Percentiles rank a stretch among this genome's conserved stretches.
Conservation (phyloP, 2,888 invertebrate genomes). For the Heliconius ismenius region DNA sequence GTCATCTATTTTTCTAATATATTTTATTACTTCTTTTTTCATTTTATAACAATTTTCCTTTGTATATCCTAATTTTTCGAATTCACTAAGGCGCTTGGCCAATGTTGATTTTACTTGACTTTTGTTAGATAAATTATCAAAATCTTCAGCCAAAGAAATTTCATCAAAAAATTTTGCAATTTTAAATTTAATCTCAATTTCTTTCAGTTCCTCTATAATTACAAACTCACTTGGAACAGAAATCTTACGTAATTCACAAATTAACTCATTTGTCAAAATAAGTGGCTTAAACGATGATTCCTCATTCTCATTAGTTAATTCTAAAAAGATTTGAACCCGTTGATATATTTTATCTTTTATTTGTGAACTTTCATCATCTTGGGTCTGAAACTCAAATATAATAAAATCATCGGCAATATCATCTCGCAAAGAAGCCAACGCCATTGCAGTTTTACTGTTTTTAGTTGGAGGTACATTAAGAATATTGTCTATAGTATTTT, state of each 20-base stretch:
- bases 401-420: conserved; percentile 61
- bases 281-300: conserved; percentile 46
- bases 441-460: conserved; percentile 7
- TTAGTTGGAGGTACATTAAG: conserved; percentile 47
- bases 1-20: conserved; percentile 52
- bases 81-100: conserved; percentile 55
- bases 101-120: conserved; percentile 51
- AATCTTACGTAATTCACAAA: conserved; percentile 56
- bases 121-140: conserved; percentile 41
- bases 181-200: conserved; percentile 50
- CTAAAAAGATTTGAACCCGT: conserved; percentile 49
- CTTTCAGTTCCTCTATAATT: conserved; percentile 48
- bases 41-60: conserved; percentile 53
- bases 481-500: conserved; percentile 51
- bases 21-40: conserved; percentile 53
- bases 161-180: conserved; percentile 53
- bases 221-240: conserved; percentile 43
- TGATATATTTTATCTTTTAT: conserved; percentile 55
- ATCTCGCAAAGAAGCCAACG: conserved; percentile 40
- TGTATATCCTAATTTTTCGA: conserved; percentile 55
- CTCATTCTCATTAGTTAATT: conserved; percentile 42
- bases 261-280: conserved; percentile 55
- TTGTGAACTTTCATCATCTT: conserved; percentile 51
- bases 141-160: conserved; percentile 44
- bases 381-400: conserved; percentile 52